Base-by-base conservation (phyloP, 1,140 invertebrate genomes). In the Drosophila novamexicana region DNA sequence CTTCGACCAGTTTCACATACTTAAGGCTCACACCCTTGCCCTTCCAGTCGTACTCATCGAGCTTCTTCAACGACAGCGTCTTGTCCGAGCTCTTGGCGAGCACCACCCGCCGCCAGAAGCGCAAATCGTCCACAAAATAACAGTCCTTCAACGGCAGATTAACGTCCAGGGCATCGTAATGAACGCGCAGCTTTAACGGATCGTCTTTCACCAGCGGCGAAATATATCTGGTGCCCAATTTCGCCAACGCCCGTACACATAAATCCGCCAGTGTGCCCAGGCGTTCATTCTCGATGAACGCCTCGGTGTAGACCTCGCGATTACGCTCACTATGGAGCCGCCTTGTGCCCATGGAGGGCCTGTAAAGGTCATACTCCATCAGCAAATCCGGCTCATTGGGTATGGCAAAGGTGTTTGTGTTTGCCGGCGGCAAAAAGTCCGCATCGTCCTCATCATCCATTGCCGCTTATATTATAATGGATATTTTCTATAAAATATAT, bases 1-100 rank as follows among this genome's bases (percentile, higher is more conserved):
- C 50, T 14, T 91, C 90, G 0, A 90, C 90, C 45, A 91, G 49
- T 14, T 91, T 82, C 1, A 90, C 85, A 12, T 79, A 90, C 59
- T 91, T 91, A 2, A 91, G 34, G 36, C 90, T 88, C 2, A 91
- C 53, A 0, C 90, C 90, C 9, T 64, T 52, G 44, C 76, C 73
- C 7, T 67, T 74, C 90, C 90, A 91, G 7, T 91, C 78, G 42
- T 66, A 89, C 3, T 85, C 80, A 6, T 75, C 12, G 1, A 78
- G 10, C 10, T 76, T 73, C 39, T 75, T 81, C 1, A 70, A 18
- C 16, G 54, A 44, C 8, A 88, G 42, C 0, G 61, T 58, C 18
- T 50, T 64, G 6, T 91, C 76, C 9, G 44, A 7, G 32, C 54
- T 54, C 29, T 91, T 91, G 42, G 82, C 72, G 8, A 91, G 34